These are phyloP conservation scores for Venturia canescens DNA, from an alignment of 1,140 invertebrate genomes.

Conservation along the genomic window DNA sequence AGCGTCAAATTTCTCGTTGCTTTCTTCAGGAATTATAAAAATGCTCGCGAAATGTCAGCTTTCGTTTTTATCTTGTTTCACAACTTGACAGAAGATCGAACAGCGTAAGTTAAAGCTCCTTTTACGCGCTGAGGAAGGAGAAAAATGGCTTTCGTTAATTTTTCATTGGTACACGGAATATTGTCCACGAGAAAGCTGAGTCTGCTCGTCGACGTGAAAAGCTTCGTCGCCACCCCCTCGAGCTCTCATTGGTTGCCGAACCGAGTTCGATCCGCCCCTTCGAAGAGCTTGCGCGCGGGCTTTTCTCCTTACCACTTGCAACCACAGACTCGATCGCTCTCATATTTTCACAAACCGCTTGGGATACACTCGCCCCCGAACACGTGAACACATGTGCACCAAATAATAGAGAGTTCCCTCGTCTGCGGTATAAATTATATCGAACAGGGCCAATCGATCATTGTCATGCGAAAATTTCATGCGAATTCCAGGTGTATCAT, in stretches of 20 bases:
- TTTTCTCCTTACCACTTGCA: neutral
- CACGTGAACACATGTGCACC: constrained; percentile 3
- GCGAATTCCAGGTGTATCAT: neutral
- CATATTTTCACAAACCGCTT: neutral
- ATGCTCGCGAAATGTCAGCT: neutral
- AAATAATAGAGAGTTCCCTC: constrained; percentile 20
- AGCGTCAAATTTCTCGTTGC: no score
- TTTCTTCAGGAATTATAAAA: neutral
- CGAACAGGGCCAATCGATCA: constrained; percentile 11
- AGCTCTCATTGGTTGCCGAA: constrained; percentile 42
- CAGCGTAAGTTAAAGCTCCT: neutral
- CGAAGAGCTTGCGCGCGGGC: constrained; percentile 42
- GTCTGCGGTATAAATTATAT: constrained; percentile 9
- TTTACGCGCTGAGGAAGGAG: neutral
- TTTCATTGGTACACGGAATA: neutral
- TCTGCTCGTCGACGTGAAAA: neutral
- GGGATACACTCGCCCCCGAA: neutral
- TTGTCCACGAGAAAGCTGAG: neutral
- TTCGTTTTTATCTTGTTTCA: neutral
- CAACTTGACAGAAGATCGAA: constrained; percentile 6
- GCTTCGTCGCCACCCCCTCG: constrained; percentile 19
- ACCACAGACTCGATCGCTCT: neutral
- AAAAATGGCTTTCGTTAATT: neutral
- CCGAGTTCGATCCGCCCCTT: constrained; percentile 32
- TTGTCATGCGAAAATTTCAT: constrained; percentile 15